phyloP scores from a whole-genome alignment of 2,113 vertebrate species.

The Rafetus swinhoei region DNA sequence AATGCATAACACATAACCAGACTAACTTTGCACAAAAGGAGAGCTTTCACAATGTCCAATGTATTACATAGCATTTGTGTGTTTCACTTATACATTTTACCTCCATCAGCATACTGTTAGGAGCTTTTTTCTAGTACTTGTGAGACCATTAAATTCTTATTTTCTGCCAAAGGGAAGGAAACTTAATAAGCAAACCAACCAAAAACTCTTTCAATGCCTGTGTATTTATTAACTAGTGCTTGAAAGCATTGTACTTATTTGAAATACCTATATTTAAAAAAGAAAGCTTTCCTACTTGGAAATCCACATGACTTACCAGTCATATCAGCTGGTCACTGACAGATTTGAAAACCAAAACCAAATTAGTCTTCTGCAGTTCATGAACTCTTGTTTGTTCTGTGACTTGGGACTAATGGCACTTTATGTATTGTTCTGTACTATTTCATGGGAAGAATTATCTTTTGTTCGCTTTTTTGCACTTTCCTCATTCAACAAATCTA shows the following conservation, averaged over 20 bases:
- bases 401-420: background rate
- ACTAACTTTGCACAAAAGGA: background rate
- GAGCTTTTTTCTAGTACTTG: background rate
- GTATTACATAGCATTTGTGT: background rate
- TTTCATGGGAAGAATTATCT: background rate
- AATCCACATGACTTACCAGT: background rate
- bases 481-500: too few species aligned
- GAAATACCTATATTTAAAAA: background rate
- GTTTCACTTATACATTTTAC: background rate
- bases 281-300: background rate
- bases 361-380: background rate
- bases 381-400: background rate
- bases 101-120: background rate
- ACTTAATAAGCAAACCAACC: background rate
- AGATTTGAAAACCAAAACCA: background rate
- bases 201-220: background rate
- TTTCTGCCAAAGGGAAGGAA: background rate
- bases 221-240: background rate
- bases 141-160: background rate
- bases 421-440: rapidly evolving
- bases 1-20: background rate
- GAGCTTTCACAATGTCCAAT: background rate
- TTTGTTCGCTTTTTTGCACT: background rate
- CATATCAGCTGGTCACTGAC: background rate
- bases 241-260: background rate